Evolutionary conservation across 2,888 invertebrate genomes (phyloP).

Genomic region (Catocala fraxini): DNA sequence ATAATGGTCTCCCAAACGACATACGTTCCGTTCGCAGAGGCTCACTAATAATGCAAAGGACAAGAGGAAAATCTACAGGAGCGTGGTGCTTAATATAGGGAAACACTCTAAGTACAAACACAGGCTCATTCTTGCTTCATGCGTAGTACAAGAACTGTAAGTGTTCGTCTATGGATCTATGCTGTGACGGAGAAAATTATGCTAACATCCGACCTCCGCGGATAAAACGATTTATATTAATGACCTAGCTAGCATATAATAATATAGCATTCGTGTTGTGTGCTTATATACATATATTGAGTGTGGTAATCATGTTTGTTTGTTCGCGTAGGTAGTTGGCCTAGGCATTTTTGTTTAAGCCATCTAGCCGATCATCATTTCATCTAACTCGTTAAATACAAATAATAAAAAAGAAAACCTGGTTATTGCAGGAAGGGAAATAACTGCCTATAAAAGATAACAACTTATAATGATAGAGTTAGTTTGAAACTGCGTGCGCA

Average conservation of each 20-base stretch:
- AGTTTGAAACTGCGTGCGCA: too few relatives aligned
- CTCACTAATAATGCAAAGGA: too few relatives aligned
- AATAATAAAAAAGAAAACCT: too few relatives aligned
- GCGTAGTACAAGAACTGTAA: background rate
- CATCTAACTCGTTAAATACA: too few relatives aligned
- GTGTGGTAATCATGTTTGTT: background rate
- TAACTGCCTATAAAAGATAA: too few relatives aligned
- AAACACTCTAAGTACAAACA: background rate
- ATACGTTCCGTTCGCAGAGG: too few relatives aligned
- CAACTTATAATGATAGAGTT: too few relatives aligned
- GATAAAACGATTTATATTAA: conserved; percentile 8
- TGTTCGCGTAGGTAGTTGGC: background rate
- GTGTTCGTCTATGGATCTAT: conserved; percentile 7
- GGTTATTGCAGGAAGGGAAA: too few relatives aligned
- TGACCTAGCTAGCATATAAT: background rate
- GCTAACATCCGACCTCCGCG: conserved; percentile 2
- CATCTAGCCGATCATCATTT: too few relatives aligned
- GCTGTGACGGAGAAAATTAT: conserved; percentile 12
- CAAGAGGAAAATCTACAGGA: conserved; percentile 1
- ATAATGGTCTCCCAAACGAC: too few relatives aligned
- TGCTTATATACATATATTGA: background rate
- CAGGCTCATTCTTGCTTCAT: conserved; percentile 11
- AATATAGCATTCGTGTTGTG: background rate
- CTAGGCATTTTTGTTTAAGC: too few relatives aligned
- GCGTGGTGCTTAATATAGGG: background rate